phyloP scores from a whole-genome alignment of 1,140 invertebrate species.

The Brachionus asplanchnoidis region DNA sequence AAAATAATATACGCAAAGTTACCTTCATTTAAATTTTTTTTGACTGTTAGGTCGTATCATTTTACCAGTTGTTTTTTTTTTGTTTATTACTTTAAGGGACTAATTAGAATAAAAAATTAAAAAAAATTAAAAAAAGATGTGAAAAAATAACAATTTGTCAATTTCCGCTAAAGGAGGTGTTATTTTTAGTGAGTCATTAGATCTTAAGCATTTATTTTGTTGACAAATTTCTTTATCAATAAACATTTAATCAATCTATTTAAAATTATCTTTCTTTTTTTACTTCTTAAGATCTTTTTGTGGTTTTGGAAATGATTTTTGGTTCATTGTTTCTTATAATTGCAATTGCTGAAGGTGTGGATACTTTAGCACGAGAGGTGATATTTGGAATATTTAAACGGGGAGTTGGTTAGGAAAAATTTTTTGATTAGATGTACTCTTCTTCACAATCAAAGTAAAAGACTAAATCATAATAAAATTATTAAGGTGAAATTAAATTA shows the following conservation, averaged over 20 bases:
- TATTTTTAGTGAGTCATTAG: background rate
- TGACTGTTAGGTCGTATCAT: no score
- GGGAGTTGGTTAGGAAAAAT: background rate
- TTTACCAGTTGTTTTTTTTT: background rate
- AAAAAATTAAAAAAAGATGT: background rate
- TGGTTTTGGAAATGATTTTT: background rate
- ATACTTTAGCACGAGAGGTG: conserved; percentile 8
- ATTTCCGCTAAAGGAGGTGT: background rate
- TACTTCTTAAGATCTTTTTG: background rate
- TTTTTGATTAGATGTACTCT: background rate
- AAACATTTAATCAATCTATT: background rate
- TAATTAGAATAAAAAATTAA: background rate
- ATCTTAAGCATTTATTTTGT: conserved; percentile 6
- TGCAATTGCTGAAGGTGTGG: background rate
- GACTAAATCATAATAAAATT: background rate
- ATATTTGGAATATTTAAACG: background rate
- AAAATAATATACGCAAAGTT: no score
- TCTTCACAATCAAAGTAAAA: background rate
- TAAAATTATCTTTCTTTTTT: background rate
- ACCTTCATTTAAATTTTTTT: background rate
- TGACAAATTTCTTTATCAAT: background rate
- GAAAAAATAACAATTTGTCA: background rate
- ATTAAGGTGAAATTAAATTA: background rate
- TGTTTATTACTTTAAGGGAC: background rate
- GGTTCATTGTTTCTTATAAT: background rate